These are phyloP conservation scores for Leptopterna dolabrata DNA, from an alignment of 2,888 invertebrate genomes.

Conservation along the genomic window DNA sequence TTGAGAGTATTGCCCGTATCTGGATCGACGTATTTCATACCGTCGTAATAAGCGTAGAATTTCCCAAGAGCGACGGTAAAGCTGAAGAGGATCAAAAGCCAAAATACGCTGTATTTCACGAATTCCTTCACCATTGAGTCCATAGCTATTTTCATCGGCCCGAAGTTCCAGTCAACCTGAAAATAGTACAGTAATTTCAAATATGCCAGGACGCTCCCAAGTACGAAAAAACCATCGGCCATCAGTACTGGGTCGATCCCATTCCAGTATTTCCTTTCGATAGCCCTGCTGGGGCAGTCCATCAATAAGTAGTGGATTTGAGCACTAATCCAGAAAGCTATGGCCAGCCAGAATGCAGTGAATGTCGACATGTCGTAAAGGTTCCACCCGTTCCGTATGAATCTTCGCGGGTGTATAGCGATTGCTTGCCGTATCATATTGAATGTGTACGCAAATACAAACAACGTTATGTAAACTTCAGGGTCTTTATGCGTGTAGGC, in stretches of 20 bases:
- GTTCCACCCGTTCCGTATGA: constrained; percentile 4
- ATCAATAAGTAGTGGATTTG: constrained; percentile 63
- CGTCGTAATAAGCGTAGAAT: constrained; percentile 76
- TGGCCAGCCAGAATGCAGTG: constrained; percentile 71
- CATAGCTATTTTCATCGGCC: constrained; percentile 69
- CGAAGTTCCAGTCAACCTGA: constrained; percentile 74
- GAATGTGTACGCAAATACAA: constrained; percentile 2
- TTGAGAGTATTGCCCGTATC: constrained; percentile 69
- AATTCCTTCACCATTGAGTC: constrained; percentile 12
- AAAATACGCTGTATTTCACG: constrained; percentile 23
- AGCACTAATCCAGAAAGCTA: constrained; percentile 74
- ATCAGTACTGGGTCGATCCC: constrained; percentile 74
- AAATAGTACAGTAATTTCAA: constrained; percentile 74
- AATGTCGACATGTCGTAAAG: constrained; percentile 72
- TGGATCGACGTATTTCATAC: constrained; percentile 73
- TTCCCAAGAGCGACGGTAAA: constrained; percentile 69
- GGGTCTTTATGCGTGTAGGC: not conserved
- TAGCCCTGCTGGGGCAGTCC: constrained; percentile 62
- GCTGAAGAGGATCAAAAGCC: not conserved
- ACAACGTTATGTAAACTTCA: not conserved
- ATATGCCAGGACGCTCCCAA: constrained; percentile 76
- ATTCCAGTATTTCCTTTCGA: constrained; percentile 76
- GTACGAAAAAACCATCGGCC: constrained; percentile 75
- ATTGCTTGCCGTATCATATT: not conserved
- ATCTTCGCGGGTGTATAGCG: constrained; percentile 4